phyloP scores from a whole-genome alignment of 53 echinoderm and acorn worm genomes.

The Echinometra lucunter region DNA sequence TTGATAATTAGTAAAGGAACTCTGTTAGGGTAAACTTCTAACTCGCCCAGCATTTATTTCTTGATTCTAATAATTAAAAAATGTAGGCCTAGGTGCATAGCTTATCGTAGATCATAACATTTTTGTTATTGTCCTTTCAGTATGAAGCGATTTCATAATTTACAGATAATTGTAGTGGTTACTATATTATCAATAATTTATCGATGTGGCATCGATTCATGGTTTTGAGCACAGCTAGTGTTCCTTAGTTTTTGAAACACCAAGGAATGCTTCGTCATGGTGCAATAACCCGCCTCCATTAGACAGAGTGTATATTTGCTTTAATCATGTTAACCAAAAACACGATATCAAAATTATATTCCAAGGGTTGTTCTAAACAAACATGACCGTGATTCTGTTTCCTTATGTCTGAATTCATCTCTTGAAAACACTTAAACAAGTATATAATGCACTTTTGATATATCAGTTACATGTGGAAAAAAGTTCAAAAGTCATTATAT shows the following conservation, averaged over 20 bases:
- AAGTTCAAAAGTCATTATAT: too few relatives aligned
- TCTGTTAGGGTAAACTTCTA: too few relatives aligned
- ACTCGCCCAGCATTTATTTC: background rate
- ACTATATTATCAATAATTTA: too few relatives aligned
- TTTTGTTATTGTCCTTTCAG: too few relatives aligned
- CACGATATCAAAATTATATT: background rate
- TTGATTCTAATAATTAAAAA: background rate
- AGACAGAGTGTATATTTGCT: background rate
- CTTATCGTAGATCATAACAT: too few relatives aligned
- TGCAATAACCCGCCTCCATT: background rate
- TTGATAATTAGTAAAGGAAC: too few relatives aligned
- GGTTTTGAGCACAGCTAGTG: too few relatives aligned
- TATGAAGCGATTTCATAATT: too few relatives aligned
- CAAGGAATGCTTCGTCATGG: background rate
- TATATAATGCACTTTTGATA: too few relatives aligned
- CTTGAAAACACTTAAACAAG: background rate
- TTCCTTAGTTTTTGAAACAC: background rate
- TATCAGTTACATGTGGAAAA: too few relatives aligned
- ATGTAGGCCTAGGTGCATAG: background rate
- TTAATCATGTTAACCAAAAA: background rate
- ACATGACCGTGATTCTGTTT: background rate
- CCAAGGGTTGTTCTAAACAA: conserved; percentile 16
- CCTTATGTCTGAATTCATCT: background rate
- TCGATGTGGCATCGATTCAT: too few relatives aligned
- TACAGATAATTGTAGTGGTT: too few relatives aligned